Conservation (phyloP, 1,140 invertebrate species). For the Rhynchophorus ferrugineus region DNA sequence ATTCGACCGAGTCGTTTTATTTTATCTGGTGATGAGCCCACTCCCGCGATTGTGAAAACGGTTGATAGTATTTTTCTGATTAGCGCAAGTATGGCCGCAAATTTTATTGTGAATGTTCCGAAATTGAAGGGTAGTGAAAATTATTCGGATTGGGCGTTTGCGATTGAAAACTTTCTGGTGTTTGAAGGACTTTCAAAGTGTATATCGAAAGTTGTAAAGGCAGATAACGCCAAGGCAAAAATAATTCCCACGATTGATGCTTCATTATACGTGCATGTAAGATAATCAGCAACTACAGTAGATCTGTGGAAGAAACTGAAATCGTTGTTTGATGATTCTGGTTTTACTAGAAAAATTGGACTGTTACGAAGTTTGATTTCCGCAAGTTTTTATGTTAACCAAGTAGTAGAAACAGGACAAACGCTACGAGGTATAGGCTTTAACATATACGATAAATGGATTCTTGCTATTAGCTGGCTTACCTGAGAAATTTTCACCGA, state of each 20-base stretch:
- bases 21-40: constrained; percentile 3
- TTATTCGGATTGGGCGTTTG: constrained; percentile 22
- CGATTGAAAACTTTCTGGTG: constrained; percentile 20
- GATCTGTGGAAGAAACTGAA: constrained; percentile 34
- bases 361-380: constrained; percentile 25
- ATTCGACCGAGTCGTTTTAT: no score
- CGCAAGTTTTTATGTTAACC: constrained; percentile 18
- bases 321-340: constrained; percentile 19
- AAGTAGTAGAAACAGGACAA: constrained; percentile 24
- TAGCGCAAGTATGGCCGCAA: constrained; percentile 1
- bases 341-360: constrained; percentile 18
- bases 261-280: constrained; percentile 35
- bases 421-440: constrained; percentile 25
- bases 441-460: constrained; percentile 35
- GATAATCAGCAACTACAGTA: constrained; percentile 24
- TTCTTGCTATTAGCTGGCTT: constrained; percentile 36
- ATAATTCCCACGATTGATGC: constrained; percentile 32
- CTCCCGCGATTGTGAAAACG: no score
- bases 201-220: constrained; percentile 1
- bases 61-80: no score
- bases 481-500: constrained; percentile 33
- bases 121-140: constrained; percentile 24
- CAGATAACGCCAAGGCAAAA: constrained; percentile 3
- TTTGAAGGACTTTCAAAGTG: constrained; percentile 20
- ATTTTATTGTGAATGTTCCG: constrained; percentile 14